Evolutionary conservation across 2,888 invertebrate genomes (phyloP).

Genomic region (Acronicta aceris): DNA sequence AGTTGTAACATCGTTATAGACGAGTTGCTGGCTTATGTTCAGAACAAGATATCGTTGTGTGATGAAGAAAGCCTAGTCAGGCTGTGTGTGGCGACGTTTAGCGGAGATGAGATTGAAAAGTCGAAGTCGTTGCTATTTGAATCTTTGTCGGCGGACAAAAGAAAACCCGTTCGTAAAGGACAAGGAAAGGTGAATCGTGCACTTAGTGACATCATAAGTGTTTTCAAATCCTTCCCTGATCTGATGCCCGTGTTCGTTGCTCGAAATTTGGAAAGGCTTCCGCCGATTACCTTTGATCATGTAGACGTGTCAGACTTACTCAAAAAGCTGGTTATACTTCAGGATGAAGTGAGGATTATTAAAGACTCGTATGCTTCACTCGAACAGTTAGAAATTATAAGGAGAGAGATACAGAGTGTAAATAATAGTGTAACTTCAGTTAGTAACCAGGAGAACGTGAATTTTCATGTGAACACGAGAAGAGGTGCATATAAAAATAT

Average conservation of each 20-base stretch:
- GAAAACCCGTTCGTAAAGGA: constrained; percentile 1
- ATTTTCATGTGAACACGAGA: too few species aligned
- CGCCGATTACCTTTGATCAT: constrained; percentile 1
- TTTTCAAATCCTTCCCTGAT: constrained; percentile 1
- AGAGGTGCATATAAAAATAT: too few species aligned
- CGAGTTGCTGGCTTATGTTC: constrained; percentile 9
- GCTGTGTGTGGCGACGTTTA: neutral
- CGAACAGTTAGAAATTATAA: too few species aligned
- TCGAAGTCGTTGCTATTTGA: neutral
- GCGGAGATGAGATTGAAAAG: neutral
- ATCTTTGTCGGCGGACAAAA: neutral
- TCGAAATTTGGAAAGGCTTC: neutral
- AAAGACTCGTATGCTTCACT: too few species aligned
- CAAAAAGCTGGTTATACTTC: neutral
- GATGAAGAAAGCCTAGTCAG: constrained; percentile 8
- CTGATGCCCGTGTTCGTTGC: constrained; percentile 1
- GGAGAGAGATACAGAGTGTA: too few species aligned
- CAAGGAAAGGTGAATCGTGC: neutral
- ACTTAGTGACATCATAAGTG: constrained; percentile 5
- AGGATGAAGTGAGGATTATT: neutral
- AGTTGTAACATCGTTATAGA: constrained; percentile 13
- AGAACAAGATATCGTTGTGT: constrained; percentile 7
- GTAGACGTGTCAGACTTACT: neutral
- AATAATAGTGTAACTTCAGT: too few species aligned
- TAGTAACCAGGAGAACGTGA: too few species aligned